A percentile compares a stretch with the other conserved stretches of the same genome.
These are phyloP conservation scores for Cyclina sinensis DNA, from an alignment of 1,140 invertebrate genomes.

Conservation along the genomic window DNA sequence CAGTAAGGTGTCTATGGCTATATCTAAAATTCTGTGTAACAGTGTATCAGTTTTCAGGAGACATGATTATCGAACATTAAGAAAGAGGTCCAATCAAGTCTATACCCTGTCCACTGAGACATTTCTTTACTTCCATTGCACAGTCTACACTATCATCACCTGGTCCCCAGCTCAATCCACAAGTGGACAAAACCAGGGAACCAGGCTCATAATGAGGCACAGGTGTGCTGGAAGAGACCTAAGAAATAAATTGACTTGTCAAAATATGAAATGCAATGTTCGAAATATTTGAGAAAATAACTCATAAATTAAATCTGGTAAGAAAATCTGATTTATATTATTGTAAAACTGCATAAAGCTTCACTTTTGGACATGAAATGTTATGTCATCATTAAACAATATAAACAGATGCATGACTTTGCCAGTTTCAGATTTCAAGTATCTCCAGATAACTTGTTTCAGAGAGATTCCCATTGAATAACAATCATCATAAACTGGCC, in stretches of 20 bases:
- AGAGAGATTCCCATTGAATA: constrained; percentile 19
- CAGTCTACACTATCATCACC: constrained; percentile 40
- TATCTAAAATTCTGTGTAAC: too few relatives aligned
- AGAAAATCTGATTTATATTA: too few relatives aligned
- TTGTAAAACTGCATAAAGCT: too few relatives aligned
- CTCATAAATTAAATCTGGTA: too few relatives aligned
- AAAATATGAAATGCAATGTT: too few relatives aligned
- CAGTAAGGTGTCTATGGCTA: too few relatives aligned
- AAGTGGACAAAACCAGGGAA: constrained; percentile 9
- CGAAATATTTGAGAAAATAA: too few relatives aligned
- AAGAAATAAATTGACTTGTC: too few relatives aligned
- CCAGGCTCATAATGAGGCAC: neutral
- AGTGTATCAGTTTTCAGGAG: constrained; percentile 20
- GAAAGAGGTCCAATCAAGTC: constrained; percentile 46
- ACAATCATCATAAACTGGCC: neutral
- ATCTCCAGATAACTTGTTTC: neutral
- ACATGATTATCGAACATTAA: constrained; percentile 33
- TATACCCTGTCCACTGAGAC: constrained; percentile 26
- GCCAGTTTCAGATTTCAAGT: neutral
- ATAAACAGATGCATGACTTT: too few relatives aligned
- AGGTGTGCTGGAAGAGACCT: constrained; percentile 15
- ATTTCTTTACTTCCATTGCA: constrained; percentile 48
- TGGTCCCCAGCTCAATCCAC: constrained; percentile 29
- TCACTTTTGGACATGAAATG: too few relatives aligned
- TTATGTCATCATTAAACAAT: too few relatives aligned